phyloP scores from a whole-genome alignment of 2,888 invertebrate genomes.

The Polymixis flavicincta region DNA sequence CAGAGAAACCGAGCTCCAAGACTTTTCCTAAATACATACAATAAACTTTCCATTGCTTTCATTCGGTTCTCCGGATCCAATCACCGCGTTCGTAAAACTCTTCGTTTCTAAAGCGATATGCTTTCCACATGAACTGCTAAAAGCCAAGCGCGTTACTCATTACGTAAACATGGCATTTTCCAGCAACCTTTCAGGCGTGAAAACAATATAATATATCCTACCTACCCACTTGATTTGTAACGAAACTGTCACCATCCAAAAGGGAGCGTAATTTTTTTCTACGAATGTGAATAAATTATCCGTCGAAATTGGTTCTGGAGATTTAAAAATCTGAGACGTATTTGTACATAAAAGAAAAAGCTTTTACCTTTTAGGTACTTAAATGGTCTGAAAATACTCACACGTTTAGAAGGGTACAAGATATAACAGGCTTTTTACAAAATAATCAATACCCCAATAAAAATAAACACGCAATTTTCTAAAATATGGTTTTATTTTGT shows the following conservation, averaged over 20 bases:
- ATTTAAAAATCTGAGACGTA: slow-evolving; percentile 29
- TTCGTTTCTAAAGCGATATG: slow-evolving; percentile 29
- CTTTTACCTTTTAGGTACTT: neutral
- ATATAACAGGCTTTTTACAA: neutral
- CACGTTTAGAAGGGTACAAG: neutral
- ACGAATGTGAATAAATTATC: slow-evolving; percentile 30
- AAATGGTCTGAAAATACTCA: neutral
- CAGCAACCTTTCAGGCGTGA: slow-evolving; percentile 41
- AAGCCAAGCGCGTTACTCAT: slow-evolving; percentile 48
- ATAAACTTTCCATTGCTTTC: slow-evolving; percentile 18
- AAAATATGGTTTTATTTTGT: too few relatives aligned
- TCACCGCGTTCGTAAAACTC: slow-evolving; percentile 25
- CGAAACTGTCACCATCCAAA: slow-evolving; percentile 25
- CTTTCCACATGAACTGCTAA: slow-evolving; percentile 42
- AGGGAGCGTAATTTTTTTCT: neutral
- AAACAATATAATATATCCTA: slow-evolving; percentile 39
- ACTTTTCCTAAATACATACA: slow-evolving; percentile 22
- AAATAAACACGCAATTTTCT: too few relatives aligned
- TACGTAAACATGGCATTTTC: slow-evolving; percentile 51
- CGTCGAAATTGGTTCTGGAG: slow-evolving; percentile 29
- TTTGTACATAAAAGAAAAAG: neutral
- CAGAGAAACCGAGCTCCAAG: neutral
- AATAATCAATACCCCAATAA: neutral
- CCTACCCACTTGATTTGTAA: slow-evolving; percentile 23
- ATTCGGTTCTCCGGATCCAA: slow-evolving; percentile 4